A percentile compares a stretch with the other conserved stretches of the same genome.
These are phyloP conservation scores for Sorex maritimensis DNA, from an alignment of 2,797 vertebrate genomes.

Conservation along the genomic window DNA sequence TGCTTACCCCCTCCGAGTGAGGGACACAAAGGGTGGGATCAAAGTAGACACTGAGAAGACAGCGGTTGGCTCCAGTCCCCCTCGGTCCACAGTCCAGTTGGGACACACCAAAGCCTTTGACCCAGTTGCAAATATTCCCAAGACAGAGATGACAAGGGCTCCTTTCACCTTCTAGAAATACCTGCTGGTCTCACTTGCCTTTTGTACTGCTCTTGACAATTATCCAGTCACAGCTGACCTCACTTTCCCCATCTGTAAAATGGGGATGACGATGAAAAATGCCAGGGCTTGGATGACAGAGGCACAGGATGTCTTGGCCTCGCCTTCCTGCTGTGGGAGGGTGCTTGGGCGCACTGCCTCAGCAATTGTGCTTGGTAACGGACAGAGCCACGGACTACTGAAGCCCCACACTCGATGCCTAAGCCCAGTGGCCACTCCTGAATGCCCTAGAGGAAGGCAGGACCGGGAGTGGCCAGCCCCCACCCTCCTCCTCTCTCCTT, in stretches of 20 bases:
- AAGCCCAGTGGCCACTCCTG: neutral
- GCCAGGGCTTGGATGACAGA: neutral
- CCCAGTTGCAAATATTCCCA: neutral
- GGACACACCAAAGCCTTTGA: neutral
- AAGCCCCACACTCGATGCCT: too few species aligned
- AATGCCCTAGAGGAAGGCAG: neutral
- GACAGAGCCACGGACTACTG: too few species aligned
- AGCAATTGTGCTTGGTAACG: too few species aligned
- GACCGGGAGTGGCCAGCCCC: neutral
- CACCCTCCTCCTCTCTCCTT: neutral
- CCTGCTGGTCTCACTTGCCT: neutral
- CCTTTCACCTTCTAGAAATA: neutral
- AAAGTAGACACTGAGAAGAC: accelerated
- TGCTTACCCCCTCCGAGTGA: neutral
- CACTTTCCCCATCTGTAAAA: constrained; percentile 48
- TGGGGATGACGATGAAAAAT: neutral
- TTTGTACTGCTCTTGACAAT: constrained; percentile 41
- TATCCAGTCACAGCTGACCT: neutral
- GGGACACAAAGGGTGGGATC: neutral
- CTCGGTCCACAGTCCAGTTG: neutral
- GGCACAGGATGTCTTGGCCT: neutral
- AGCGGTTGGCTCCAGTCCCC: neutral
- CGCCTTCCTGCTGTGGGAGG: neutral
- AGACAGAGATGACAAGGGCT: neutral
- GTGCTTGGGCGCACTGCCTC: neutral